phyloP scores from a whole-genome alignment of 1,140 invertebrate genomes.

The Globodera rostochiensis region DNA sequence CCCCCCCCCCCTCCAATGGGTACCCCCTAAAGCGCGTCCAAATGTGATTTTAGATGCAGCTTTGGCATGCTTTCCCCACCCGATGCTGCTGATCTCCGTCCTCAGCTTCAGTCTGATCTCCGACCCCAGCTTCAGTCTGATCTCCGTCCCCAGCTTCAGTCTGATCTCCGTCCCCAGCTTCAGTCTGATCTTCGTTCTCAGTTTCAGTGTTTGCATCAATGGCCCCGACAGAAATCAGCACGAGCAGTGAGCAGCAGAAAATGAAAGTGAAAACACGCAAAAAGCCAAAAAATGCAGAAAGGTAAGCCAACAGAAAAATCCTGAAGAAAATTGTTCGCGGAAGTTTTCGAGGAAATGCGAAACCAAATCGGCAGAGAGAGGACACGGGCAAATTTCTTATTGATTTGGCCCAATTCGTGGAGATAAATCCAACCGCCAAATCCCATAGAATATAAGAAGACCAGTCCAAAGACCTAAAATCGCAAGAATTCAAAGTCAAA shows the following conservation, averaged over 20 bases:
- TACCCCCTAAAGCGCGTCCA: too few relatives aligned
- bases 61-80: not conserved
- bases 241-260: slow-evolving; percentile 65
- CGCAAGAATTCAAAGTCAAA: slow-evolving; percentile 16
- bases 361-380: slow-evolving; percentile 63
- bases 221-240: slow-evolving; percentile 66
- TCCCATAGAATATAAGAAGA: slow-evolving; percentile 51
- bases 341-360: not conserved
- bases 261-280: slow-evolving; percentile 68
- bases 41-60: too few relatives aligned
- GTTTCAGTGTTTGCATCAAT: slow-evolving; percentile 13
- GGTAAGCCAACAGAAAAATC: slow-evolving; percentile 65
- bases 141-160: too few relatives aligned
- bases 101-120: not conserved
- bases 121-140: not conserved
- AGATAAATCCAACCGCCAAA: slow-evolving; percentile 63
- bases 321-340: slow-evolving; percentile 31
- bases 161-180: not conserved
- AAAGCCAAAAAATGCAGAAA: slow-evolving; percentile 67
- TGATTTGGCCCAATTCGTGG: slow-evolving; percentile 46
- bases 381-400: slow-evolving; percentile 61
- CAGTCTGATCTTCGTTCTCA: not conserved
- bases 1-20: too few relatives aligned
- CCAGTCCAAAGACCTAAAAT: slow-evolving; percentile 56
- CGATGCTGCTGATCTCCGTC: not conserved